Base-by-base conservation (phyloP, 2,888 invertebrate species). In the Sialis fuliginosa region DNA sequence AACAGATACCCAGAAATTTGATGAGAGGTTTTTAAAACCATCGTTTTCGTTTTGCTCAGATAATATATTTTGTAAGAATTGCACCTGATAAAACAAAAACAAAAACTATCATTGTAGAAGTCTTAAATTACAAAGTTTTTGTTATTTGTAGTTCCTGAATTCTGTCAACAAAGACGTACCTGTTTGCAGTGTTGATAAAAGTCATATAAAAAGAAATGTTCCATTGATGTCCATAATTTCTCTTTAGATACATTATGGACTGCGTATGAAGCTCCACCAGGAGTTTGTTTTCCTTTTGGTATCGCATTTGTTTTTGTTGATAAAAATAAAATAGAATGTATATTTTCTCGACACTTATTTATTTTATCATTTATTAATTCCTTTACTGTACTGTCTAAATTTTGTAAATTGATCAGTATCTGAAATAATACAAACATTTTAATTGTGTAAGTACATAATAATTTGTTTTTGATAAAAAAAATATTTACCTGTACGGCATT, bases 191-290 rank as follows among this genome's bases (percentile, higher is more conserved):
- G 75, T 48, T 75, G 74, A 54, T 74, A 81, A 39, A 87, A 72
- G 48, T 80, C 78, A 49, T 79, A 77, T 58, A 85, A 83, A 59
- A 91, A 84, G 6, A 89, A 66, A 63, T 82, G 84, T 59, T 93
- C 91, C 57, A 95, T 74, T 55, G 88, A 89, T 50, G 81, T 79
- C 92, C 93, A 95, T 5, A 95, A 72, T 57, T 83, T 71, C 39
- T 69, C 73, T 50, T 80, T 64, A 55, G 80, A 72, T 45, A 74
- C 63, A 52, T 63, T 62, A 31, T 62, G 58, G 10, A 31, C 32
- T 10, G 58, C 54, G 30, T 64, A 52, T 34, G 72, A 65, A 1
- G 76, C 72, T 56, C 75, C 63, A 5, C 80, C 79, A 2, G 77
- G 74, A 6, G 67, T 70, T 6, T 60, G 62, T 60, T 62, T 62